phyloP scores from a whole-genome alignment of 1,140 invertebrate genomes.

The Lepidurus couesii region DNA sequence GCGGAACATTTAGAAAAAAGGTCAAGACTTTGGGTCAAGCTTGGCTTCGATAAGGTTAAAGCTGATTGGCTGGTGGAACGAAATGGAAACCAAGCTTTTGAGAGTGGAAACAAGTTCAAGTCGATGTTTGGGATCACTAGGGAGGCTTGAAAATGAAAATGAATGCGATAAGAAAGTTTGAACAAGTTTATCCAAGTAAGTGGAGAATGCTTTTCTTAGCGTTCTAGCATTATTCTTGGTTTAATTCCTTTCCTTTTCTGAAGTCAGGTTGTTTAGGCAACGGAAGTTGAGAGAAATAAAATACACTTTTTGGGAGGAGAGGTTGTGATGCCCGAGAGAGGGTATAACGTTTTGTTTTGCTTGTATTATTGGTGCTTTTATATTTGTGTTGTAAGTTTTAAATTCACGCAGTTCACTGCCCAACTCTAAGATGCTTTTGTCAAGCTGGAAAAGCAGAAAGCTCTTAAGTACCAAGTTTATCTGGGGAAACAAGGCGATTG shows the following conservation, averaged over 20 bases:
- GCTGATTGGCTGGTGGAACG: neutral
- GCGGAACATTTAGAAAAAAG: no score
- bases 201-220: neutral
- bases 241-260: no score
- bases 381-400: neutral
- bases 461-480: constrained; percentile 11
- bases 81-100: constrained; percentile 22
- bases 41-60: neutral
- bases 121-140: neutral
- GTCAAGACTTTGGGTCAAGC: no score
- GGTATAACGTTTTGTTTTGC: neutral
- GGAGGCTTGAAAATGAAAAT: neutral
- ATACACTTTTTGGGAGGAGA: neutral
- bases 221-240: no score
- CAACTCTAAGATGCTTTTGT: constrained; percentile 13
- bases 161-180: constrained; percentile 10
- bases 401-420: constrained; percentile 1
- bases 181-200: neutral
- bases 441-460: constrained; percentile 7
- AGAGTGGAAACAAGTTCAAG: neutral
- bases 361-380: neutral
- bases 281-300: no score
- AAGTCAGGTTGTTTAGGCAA: no score
- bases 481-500: neutral
- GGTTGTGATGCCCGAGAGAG: neutral